phyloP scores from a whole-genome alignment of 2,888 invertebrate species.

The Trisateles emortualis region DNA sequence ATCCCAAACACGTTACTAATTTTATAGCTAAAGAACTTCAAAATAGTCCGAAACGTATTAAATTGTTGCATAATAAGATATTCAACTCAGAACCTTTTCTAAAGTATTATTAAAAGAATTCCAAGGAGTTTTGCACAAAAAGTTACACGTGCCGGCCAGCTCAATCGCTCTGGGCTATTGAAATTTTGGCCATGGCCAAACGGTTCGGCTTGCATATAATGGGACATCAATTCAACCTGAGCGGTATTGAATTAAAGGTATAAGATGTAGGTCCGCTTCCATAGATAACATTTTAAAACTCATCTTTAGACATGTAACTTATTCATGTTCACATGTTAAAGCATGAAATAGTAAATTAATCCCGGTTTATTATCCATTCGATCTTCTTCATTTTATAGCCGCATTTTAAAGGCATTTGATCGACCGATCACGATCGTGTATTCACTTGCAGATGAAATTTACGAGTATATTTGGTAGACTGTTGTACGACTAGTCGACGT shows the following conservation, averaged over 20 bases:
- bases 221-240: constrained; percentile 71
- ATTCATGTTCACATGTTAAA: constrained; percentile 51
- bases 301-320: constrained; percentile 20
- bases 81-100: constrained; percentile 73
- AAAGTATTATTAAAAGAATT: constrained; percentile 72
- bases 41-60: constrained; percentile 60
- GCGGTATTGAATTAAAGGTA: constrained; percentile 62
- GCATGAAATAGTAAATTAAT: constrained; percentile 62
- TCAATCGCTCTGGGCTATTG: constrained; percentile 82
- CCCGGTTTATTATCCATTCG: constrained; percentile 59
- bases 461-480: constrained; percentile 50
- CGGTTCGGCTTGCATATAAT: constrained; percentile 76
- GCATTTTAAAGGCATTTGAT: constrained; percentile 55
- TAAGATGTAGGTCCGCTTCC: constrained; percentile 40
- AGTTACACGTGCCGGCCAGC: constrained; percentile 82
- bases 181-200: constrained; percentile 78
- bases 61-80: constrained; percentile 82
- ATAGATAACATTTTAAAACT: constrained; percentile 28
- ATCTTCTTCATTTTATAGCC: constrained; percentile 57
- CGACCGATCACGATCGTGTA: constrained; percentile 53
- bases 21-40: constrained; percentile 54
- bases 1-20: constrained; percentile 55
- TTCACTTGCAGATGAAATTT: constrained; percentile 54
- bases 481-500: constrained; percentile 49
- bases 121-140: constrained; percentile 82